Conservation (phyloP, 2,888 invertebrate genomes). For the Odontomyia ornata region DNA sequence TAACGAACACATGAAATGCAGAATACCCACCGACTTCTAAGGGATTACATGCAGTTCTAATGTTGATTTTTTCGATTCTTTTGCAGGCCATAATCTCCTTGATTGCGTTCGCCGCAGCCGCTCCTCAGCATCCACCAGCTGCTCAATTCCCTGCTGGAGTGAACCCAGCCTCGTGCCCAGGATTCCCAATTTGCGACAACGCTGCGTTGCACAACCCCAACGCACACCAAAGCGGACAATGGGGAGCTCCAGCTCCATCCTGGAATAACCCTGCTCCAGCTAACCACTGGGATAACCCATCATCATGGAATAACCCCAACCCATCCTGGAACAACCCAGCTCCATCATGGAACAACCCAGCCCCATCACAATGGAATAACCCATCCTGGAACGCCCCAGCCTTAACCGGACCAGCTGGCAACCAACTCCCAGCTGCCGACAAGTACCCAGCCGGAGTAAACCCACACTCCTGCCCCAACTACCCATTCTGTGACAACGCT, state of each 20-base stretch:
- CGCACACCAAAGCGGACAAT: conserved; percentile 55
- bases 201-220: conserved; percentile 62
- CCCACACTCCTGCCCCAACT: conserved; percentile 66
- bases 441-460: conserved; percentile 65
- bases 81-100: conserved; percentile 53
- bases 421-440: conserved; percentile 57
- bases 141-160: conserved; percentile 66
- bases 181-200: conserved; percentile 67
- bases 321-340: conserved; percentile 47
- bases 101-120: conserved; percentile 59
- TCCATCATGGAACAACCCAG: conserved; percentile 55
- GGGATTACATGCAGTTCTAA: background rate
- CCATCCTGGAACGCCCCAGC: conserved; percentile 57
- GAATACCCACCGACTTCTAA: no score
- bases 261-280: conserved; percentile 51
- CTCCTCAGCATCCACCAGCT: conserved; percentile 62
- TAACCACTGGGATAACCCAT: conserved; percentile 16
- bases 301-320: conserved; percentile 17
- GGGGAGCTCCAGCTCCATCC: conserved; percentile 54
- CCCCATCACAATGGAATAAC: conserved; percentile 54
- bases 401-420: conserved; percentile 49
- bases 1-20: no score
- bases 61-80: background rate
- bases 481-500: conserved; percentile 65
- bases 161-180: conserved; percentile 65